phyloP scores from a whole-genome alignment of 2,888 invertebrate genomes.

The Rotaria magnacalcarata region DNA sequence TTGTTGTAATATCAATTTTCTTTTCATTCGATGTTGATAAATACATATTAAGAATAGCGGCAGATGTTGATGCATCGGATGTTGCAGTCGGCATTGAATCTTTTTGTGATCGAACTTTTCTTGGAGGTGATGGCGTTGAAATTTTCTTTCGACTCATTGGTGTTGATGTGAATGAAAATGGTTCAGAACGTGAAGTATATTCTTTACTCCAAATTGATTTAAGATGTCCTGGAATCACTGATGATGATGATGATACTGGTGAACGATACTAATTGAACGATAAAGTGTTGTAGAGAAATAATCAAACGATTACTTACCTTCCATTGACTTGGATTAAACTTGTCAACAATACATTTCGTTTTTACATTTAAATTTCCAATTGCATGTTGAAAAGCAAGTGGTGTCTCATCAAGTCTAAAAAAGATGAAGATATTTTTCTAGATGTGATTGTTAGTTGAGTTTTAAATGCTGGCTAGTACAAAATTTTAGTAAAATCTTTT shows the following conservation, averaged over 20 bases:
- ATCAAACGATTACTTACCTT: conserved; percentile 10
- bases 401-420: conserved; percentile 39
- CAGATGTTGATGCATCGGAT: not conserved
- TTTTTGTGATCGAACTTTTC: not conserved
- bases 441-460: no score
- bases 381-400: conserved; percentile 42
- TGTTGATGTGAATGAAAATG: not conserved
- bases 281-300: not conserved
- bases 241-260: not conserved
- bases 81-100: not conserved
- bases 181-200: not conserved
- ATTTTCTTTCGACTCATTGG: not conserved
- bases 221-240: conserved; percentile 28
- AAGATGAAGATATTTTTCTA: no score
- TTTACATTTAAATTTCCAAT: conserved; percentile 45
- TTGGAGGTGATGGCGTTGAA: not conserved
- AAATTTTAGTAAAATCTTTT: no score
- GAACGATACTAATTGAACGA: not conserved
- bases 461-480: no score
- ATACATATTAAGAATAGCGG: not conserved
- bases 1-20: not conserved
- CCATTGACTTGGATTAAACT: conserved; percentile 45
- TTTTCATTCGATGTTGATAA: not conserved
- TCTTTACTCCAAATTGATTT: conserved; percentile 41
- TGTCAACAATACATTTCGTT: conserved; percentile 38